Evolutionary conservation across 2,797 vertebrate genomes (phyloP).

Genomic region (Mormyrus proboscirostris): DNA sequence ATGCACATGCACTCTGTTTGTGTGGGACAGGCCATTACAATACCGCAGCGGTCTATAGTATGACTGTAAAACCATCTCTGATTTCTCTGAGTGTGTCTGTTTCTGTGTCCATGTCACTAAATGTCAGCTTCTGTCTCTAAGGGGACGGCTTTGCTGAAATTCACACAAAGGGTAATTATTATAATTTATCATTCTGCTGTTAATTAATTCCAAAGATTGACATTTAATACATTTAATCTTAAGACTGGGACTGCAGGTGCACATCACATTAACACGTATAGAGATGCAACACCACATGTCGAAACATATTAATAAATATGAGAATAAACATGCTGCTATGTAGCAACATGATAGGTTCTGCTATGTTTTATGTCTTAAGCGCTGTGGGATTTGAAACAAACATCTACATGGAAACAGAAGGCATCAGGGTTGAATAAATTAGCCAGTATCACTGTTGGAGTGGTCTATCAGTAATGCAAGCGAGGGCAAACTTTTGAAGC

Average conservation of each 20-base stretch:
- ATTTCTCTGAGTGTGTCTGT: neutral
- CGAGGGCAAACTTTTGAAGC: neutral
- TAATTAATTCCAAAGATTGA: neutral
- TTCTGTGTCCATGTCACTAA: neutral
- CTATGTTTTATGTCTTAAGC: neutral
- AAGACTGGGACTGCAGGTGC: neutral
- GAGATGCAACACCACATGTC: neutral
- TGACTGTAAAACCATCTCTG: neutral
- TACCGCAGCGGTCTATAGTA: neutral
- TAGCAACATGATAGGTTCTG: neutral
- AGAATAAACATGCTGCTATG: neutral
- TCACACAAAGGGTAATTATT: neutral
- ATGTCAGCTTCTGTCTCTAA: neutral
- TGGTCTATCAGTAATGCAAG: neutral
- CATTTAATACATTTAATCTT: neutral
- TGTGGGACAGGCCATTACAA: neutral
- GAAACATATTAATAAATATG: neutral
- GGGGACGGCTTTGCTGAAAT: neutral
- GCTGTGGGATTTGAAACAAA: neutral
- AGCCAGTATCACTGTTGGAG: neutral
- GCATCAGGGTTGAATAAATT: neutral
- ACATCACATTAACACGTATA: neutral
- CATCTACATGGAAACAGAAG: neutral
- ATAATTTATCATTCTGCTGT: neutral
- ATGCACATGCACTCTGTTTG: neutral